Percentiles rank a stretch among this genome's conserved stretches.
Evolutionary conservation across 2,888 invertebrate genomes (phyloP).

Genomic region (Chymomyza caudatula): DNA sequence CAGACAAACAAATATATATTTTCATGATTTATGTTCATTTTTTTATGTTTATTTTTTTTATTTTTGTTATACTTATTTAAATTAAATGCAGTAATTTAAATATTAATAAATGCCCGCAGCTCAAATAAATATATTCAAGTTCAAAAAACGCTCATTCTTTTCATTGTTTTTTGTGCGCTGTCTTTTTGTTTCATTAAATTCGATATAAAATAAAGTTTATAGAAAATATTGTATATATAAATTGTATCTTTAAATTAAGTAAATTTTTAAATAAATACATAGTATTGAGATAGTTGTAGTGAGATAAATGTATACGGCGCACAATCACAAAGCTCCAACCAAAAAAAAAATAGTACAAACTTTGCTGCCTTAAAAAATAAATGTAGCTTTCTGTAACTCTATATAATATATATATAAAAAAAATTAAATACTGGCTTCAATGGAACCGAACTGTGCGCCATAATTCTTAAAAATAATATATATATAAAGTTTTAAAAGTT

Average conservation of each 20-base stretch:
- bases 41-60: not conserved
- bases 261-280: slow-evolving; percentile 28
- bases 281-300: slow-evolving; percentile 19
- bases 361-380: not conserved
- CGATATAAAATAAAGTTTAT: slow-evolving; percentile 26
- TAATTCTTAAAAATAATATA: not conserved
- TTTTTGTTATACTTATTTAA: not conserved
- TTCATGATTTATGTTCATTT: not conserved
- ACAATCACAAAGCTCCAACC: too few species aligned
- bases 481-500: slow-evolving; percentile 12
- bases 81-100: not conserved
- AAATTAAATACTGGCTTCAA: not conserved
- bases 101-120: too few species aligned
- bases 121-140: not conserved
- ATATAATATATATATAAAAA: not conserved
- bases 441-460: not conserved
- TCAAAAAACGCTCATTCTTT: not conserved
- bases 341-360: too few species aligned
- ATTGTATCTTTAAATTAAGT: slow-evolving; percentile 19
- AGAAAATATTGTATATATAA: slow-evolving; percentile 1
- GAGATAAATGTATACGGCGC: not conserved
- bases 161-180: slow-evolving; percentile 12
- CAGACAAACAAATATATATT: not conserved
- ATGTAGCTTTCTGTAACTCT: not conserved
- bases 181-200: slow-evolving; percentile 43